Evolutionary conservation across 2,113 vertebrate genomes (phyloP).

Genomic region (Numenius arquata): DNA sequence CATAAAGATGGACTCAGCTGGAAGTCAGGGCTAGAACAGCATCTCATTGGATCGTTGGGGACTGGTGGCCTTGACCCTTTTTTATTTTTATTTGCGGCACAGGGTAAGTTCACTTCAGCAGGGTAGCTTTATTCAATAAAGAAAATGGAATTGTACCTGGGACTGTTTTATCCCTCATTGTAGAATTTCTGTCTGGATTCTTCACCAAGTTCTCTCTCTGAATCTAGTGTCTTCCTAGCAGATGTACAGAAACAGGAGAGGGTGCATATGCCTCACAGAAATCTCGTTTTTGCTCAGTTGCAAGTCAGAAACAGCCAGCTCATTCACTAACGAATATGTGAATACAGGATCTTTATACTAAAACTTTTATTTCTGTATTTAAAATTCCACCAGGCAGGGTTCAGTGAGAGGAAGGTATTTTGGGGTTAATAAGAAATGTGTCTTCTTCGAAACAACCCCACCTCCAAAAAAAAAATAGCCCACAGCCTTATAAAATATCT

Average conservation of each 20-base stretch:
- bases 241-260: neutral
- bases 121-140: neutral
- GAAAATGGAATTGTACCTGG: neutral
- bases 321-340: neutral
- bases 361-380: constrained; percentile 5
- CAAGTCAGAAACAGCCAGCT: neutral
- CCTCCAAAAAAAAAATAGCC: neutral
- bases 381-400: neutral
- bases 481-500: constrained; percentile 43
- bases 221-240: neutral
- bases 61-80: accelerated
- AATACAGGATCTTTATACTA: neutral
- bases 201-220: neutral
- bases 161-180: neutral
- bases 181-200: neutral
- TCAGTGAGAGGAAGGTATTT: constrained; percentile 20
- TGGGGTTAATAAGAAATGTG: constrained; percentile 37
- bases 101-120: neutral
- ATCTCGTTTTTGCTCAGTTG: neutral
- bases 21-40: neutral
- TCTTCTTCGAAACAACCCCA: neutral
- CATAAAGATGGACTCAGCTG: neutral
- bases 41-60: accelerated
- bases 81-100: neutral
- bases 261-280: neutral